Evolutionary conservation across 2,797 vertebrate species (phyloP).

Genomic region (Mionectes olivaceus): DNA sequence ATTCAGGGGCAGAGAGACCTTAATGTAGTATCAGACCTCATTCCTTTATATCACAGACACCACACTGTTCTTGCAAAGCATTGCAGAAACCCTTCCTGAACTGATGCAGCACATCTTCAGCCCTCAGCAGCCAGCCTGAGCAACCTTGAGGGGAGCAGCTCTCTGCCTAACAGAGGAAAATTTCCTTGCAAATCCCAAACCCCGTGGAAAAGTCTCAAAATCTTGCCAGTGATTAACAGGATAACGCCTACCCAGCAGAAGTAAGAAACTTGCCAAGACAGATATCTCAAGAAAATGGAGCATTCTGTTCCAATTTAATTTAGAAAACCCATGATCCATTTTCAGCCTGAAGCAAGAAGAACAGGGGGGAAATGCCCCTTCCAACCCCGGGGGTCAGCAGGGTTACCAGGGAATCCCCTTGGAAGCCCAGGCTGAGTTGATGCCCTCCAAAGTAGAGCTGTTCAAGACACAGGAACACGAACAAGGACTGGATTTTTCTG

Average conservation of each 20-base stretch:
- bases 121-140: neutral
- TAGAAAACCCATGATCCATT: neutral
- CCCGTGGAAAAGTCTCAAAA: neutral
- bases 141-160: neutral
- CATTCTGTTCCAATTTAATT: constrained; percentile 8
- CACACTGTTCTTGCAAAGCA: neutral
- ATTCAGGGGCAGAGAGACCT: neutral
- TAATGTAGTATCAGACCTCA: neutral
- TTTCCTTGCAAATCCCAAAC: neutral
- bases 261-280: neutral
- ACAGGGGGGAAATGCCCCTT: neutral
- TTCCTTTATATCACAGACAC: neutral
- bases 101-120: neutral
- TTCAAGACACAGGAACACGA: accelerated
- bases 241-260: neutral
- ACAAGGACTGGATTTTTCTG: neutral
- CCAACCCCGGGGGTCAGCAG: neutral
- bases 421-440: neutral
- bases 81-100: neutral
- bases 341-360: neutral
- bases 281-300: neutral
- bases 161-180: neutral
- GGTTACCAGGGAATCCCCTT: neutral
- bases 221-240: neutral
- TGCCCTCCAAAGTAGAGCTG: neutral